Base-by-base conservation (phyloP, 2,888 invertebrate species). In the Pseudococcus longispinus region DNA sequence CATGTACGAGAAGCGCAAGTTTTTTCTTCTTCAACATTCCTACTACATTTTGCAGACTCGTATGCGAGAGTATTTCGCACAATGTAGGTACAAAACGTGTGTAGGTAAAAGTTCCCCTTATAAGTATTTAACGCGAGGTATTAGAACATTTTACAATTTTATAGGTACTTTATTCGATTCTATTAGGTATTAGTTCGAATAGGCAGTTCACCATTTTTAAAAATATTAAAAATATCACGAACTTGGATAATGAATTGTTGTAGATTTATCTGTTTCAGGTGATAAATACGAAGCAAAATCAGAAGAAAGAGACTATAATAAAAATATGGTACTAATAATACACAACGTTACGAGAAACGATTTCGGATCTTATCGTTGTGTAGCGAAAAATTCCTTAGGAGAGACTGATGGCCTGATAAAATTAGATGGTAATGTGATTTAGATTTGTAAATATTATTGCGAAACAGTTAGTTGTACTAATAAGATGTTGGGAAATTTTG, bases 261-360 rank as follows among this genome's bases (percentile, higher is more conserved):
- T 87, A 89, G 89, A 89, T 88, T 88, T 89, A 89, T 88, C 88
- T 89, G 90, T 91, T 91, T 89, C 93, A 94, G 97, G 96, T 90
- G 95, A 95, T 90, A 97, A 97, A 92, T 97, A 96, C 91, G 95
- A 96, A 91, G 95, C 96, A 83, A 93, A 95, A 88, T 94, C 95
- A 89, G 94, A 94, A 90, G 96, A 96, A 91, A 96, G 93, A 90
- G 95, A 95, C 90, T 97, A 97, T 92, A 96, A 94, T 91, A 95
- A 96, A 91, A 95, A 95, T 92, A 97, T 97, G 97, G 95, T 95
- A 93, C 93, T 97, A 90, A 96, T 96, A 92, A 96, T 97, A 90
- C 93, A 95, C 88, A 94, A 94, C 91, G 95, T 97, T 88, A 94
- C 94, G 84, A 92, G 93, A 88, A 93, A 93, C 89, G 96, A 97